These are phyloP conservation scores for Hystrix brachyura DNA, from an alignment of 2,113 vertebrate genomes.

Conservation along the genomic window DNA sequence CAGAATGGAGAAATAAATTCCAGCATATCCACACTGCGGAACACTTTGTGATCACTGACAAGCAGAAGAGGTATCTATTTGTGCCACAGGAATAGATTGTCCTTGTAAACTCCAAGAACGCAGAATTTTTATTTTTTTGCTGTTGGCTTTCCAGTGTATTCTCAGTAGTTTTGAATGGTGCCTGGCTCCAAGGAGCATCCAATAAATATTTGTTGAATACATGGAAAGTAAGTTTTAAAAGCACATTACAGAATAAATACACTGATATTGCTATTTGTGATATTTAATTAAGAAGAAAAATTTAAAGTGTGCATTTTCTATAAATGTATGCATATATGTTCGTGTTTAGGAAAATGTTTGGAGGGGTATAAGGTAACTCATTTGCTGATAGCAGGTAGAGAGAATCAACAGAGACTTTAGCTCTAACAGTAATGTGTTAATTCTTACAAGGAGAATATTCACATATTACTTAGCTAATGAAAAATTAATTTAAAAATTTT, in stretches of 20 bases:
- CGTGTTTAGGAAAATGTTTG: neutral
- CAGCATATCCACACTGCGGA: neutral
- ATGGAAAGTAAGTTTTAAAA: neutral
- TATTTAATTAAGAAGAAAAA: conserved; percentile 46
- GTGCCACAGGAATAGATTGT: neutral
- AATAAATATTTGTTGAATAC: conserved; percentile 57
- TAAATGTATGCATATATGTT: neutral
- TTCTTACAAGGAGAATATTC: conserved; percentile 66
- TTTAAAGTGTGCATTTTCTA: neutral
- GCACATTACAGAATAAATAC: neutral
- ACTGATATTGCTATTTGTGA: neutral
- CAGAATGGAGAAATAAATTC: conserved; percentile 39
- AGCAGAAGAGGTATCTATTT: neutral
- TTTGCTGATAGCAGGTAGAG: neutral
- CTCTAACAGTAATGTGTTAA: conserved; percentile 43
- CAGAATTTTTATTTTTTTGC: neutral
- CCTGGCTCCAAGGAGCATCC: neutral
- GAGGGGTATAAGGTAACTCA: conserved; percentile 38
- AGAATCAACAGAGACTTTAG: neutral
- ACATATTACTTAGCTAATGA: conserved; percentile 70
- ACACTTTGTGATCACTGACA: neutral
- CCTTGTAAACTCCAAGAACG: neutral
- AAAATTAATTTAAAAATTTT: conserved; percentile 63
- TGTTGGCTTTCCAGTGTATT: neutral
- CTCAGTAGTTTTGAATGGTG: neutral